A percentile compares a stretch with the other conserved stretches of the same genome.
phyloP scores from a whole-genome alignment of 2,888 invertebrate species.

The Kryphioiulus occultus region DNA sequence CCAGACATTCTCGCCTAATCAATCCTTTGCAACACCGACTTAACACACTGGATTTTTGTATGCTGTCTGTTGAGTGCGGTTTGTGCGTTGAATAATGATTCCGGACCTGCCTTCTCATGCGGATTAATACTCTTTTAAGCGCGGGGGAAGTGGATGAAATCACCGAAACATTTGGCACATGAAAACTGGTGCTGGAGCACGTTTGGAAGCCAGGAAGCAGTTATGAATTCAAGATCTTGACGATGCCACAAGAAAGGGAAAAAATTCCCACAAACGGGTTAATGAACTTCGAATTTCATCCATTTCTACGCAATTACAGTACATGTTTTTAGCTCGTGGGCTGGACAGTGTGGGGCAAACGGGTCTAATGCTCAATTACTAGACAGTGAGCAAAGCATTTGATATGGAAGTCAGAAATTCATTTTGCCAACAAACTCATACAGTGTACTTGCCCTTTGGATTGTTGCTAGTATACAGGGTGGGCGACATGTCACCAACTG shows the following conservation, averaged over 20 bases:
- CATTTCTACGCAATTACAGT: not conserved
- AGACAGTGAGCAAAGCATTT: too few relatives aligned
- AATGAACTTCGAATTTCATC: not conserved
- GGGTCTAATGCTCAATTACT: too few relatives aligned
- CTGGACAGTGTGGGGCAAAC: too few relatives aligned
- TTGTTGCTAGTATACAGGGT: too few relatives aligned
- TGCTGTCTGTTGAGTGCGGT: conserved; percentile 9
- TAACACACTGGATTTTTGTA: conserved; percentile 19
- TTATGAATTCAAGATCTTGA: not conserved
- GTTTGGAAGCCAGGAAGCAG: not conserved
- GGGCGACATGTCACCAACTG: too few relatives aligned
- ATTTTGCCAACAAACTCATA: too few relatives aligned
- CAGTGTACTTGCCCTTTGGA: too few relatives aligned
- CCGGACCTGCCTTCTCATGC: not conserved
- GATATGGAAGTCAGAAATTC: too few relatives aligned
- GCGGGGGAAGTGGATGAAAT: not conserved
- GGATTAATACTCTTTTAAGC: conserved; percentile 35
- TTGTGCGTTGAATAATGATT: conserved; percentile 31
- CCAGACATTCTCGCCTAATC: not conserved
- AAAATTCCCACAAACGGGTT: not conserved
- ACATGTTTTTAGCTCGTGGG: not conserved
- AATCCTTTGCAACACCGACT: not conserved
- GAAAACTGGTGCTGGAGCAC: not conserved
- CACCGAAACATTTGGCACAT: not conserved
- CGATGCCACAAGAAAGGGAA: not conserved